Evolutionary conservation across 2,888 invertebrate genomes (phyloP), one percentile per base, ranked within the genome.

Genomic region (Dioctria rufipes): DNA sequence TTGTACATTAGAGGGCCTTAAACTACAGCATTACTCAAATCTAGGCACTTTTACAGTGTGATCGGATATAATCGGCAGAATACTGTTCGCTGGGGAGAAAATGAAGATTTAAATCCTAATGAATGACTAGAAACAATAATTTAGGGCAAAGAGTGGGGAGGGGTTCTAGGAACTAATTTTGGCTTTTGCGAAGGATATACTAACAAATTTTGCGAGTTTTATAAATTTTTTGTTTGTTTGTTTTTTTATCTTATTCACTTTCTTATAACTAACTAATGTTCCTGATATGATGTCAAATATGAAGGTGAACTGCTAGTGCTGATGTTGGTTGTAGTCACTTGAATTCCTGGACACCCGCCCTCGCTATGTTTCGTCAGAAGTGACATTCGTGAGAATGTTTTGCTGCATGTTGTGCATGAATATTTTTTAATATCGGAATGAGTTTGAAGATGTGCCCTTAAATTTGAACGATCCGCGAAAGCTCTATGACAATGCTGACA

Each of bases 381-480:
- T 0, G 98, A 98, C 98, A 98, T 98, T 83, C 98, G 92, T 79
- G 98, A 98, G 90, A 99, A 99, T 9, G 98, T 98, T 88, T 98
- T 98, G 84, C 95, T 95, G 90, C 99, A 99, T 37, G 93, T 93
- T 43, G 93, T 91, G 88, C 99, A 99, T 75, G 96, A 96, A 90
- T 99, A 99, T 89, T 98, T 98, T 90, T 99, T 99, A 13, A 98
- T 95, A 86, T 98, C 98, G 40, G 98, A 97, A 89, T 99, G 99
- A 1, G 98, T 99, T 89, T 99, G 98, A 11, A 98, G 92, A 89
- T 99, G 99, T 2, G 99, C 99, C 60, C 98, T 92, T 81, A 99
- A 91, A 90, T 99, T 99, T 67, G 98, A 98, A 82, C 98, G 92
- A 90, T 99, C 98, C 60, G 99, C 99, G 89, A 99, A 99, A 1